Evolutionary conservation across 2,113 vertebrate species (phyloP), one percentile per base, ranked within the genome.

Genomic region (Dasypus novemcinctus): DNA sequence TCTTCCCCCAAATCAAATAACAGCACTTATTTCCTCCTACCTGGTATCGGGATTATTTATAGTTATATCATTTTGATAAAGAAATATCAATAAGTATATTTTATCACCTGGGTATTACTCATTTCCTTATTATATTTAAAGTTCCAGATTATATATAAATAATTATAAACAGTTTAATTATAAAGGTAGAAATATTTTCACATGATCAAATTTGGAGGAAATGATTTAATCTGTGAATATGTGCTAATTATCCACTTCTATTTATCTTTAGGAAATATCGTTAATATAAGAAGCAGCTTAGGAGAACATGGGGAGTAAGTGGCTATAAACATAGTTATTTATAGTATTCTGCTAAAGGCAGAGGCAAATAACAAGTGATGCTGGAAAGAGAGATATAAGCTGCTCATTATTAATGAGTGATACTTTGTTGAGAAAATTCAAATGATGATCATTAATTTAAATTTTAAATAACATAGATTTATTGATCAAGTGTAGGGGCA

Each of bases 401-500:
- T 31, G 46, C 49, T 93, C 71, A 93, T 93, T 95, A 71, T 93
- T 90, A 87, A 96, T 93, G 71, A 92, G 68, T 68, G n/a, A 4
- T 94, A 82, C 63, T 97, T 92, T 78, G 15, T 76, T 79, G 75
- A 69, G 36, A 88, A 96, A 95, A 93, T 57, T 96, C 46, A 86
- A 89, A 92, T 88, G 41, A 91, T 76, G 3, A 94, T 69, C 57
- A 87, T 94, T 91, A 87, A 84, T 97, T 97, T 95, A 96, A 87
- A 95, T 94, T 91, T 94, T 95, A 95, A 97, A 86, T 91, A 94
- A 59, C 78, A 86, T 41, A 93, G 69, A 86, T 91, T 94, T 96
- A 94, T 95, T 95, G 93, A 93, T 92, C 57, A 96, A 94, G 69
- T 91, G 72, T 8, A 90, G 43, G 33, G 25, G 21, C 31, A 94